Conservation (phyloP, 2,888 invertebrate genomes). For the Ennomos quercinarius region DNA sequence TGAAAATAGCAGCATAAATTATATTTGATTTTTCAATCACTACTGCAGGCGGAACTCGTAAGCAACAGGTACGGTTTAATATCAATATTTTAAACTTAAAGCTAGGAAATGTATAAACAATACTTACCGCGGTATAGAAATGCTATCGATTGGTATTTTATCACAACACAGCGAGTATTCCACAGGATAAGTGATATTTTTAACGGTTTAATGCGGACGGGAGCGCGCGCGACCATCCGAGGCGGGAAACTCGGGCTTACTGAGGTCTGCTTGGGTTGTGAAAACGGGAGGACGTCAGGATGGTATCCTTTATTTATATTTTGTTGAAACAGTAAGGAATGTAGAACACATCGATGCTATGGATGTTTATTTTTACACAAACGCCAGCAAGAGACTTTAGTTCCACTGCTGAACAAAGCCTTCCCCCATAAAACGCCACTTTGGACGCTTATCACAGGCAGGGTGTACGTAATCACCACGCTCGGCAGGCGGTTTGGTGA, state of each 20-base stretch:
- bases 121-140: constrained; percentile 20
- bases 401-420: too few species aligned
- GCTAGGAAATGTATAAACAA: constrained; percentile 1
- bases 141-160: constrained; percentile 22
- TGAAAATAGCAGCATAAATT: constrained; percentile 15
- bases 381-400: too few species aligned
- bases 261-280: neutral
- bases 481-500: too few species aligned
- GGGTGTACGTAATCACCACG: too few species aligned
- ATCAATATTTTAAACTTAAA: constrained; percentile 1
- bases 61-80: constrained; percentile 19
- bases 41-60: neutral
- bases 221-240: constrained; percentile 17
- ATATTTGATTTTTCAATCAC: constrained; percentile 20
- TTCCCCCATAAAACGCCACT: too few species aligned
- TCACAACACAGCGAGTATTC: constrained; percentile 18
- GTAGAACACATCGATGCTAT: neutral
- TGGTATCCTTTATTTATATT: constrained; percentile 19
- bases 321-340: constrained; percentile 12
- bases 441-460: too few species aligned
- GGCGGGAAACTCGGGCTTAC: constrained; percentile 10
- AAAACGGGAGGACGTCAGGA: constrained; percentile 9
- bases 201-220: neutral
- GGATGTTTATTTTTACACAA: too few species aligned
- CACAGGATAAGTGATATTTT: constrained; percentile 8